phyloP scores from a whole-genome alignment of 2,888 invertebrate species.

The Nematopogon swammerdamellus region DNA sequence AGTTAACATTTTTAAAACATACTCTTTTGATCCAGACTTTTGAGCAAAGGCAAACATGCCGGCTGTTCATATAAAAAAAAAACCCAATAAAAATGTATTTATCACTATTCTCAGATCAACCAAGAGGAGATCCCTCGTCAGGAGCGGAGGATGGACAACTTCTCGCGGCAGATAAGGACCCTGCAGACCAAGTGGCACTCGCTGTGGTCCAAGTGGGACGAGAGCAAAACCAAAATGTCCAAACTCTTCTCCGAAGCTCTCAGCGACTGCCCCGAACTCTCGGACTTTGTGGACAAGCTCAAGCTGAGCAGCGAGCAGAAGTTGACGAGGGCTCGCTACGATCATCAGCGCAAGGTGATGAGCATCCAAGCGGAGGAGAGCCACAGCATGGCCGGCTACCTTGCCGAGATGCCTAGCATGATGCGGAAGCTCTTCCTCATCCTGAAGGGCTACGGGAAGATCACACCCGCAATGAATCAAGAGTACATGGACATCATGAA shows the following conservation, averaged over 20 bases:
- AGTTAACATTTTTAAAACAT: no score
- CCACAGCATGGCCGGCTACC: constrained; percentile 45
- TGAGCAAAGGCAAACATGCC: no score
- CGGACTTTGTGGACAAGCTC: constrained; percentile 25
- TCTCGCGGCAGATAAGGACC: constrained; percentile 27
- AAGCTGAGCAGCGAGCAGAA: constrained; percentile 29
- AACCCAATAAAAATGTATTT: no score
- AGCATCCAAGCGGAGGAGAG: constrained; percentile 47
- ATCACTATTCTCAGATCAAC: constrained; percentile 24
- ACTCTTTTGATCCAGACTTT: no score
- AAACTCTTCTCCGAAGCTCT: constrained; percentile 24
- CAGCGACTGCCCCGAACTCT: constrained; percentile 23
- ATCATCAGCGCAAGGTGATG: constrained; percentile 28
- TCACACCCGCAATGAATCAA: constrained; percentile 50
- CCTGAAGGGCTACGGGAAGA: constrained; percentile 56
- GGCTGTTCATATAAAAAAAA: no score
- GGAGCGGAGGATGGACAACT: constrained; percentile 34
- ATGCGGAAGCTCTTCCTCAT: constrained; percentile 57
- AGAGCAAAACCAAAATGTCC: constrained; percentile 22
- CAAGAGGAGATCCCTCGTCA: constrained; percentile 40
- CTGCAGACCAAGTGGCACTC: constrained; percentile 29
- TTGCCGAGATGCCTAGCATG: constrained; percentile 48
- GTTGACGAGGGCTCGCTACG: constrained; percentile 36
- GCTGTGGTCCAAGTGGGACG: constrained; percentile 30
- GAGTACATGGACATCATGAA: constrained; percentile 60